Evolutionary conservation across 2,797 vertebrate species (phyloP).

Genomic region (Poeciliopsis gracilis): DNA sequence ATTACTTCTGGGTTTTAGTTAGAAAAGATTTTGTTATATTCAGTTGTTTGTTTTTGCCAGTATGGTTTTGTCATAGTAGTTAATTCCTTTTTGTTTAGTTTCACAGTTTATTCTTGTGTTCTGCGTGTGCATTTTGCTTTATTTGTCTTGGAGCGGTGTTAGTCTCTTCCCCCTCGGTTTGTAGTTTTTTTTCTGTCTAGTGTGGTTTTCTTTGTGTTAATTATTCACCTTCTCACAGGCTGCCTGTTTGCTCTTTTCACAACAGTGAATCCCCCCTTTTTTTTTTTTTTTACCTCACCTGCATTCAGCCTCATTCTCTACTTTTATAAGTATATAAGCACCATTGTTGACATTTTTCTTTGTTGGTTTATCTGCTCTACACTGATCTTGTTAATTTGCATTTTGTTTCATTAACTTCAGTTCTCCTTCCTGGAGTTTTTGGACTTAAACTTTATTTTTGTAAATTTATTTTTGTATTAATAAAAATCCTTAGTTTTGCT

Average conservation of each 20-base stretch:
- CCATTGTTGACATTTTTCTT: neutral
- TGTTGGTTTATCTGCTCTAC: neutral
- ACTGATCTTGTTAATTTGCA: neutral
- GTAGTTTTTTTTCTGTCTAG: neutral
- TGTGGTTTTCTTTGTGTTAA: neutral
- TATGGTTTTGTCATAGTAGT: neutral
- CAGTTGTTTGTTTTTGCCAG: neutral
- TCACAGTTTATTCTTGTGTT: neutral
- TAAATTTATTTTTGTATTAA: neutral
- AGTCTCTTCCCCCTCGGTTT: neutral
- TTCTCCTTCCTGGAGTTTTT: neutral
- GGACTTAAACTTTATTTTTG: neutral
- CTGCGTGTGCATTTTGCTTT: neutral
- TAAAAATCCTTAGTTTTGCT: neutral
- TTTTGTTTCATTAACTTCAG: neutral
- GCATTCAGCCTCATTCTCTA: neutral
- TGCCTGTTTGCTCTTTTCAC: neutral
- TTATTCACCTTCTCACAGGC: neutral
- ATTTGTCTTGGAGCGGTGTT: neutral
- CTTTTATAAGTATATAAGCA: neutral
- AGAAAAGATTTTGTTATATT: neutral
- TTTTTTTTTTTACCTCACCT: neutral
- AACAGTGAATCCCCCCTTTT: neutral
- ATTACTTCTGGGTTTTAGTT: neutral
- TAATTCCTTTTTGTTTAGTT: neutral